Evolutionary conservation across 2,888 invertebrate species (phyloP).

Genomic region (Epinotia ramella): DNA sequence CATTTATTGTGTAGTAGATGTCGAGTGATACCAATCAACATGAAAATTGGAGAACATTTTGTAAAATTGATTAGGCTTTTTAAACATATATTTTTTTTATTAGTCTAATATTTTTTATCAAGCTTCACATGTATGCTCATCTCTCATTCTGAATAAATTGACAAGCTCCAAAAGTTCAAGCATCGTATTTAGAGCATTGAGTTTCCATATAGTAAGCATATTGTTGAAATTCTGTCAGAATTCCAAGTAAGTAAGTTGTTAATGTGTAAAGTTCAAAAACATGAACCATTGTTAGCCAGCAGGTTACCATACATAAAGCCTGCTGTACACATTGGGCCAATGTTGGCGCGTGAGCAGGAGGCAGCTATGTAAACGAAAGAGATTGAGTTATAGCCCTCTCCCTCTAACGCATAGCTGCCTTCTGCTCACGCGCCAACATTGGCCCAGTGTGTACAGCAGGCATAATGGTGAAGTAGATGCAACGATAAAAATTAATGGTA

Average conservation of each 20-base stretch:
- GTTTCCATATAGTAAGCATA: not conserved
- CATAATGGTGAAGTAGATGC: not conserved
- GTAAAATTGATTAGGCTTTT: not conserved
- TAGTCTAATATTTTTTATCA: not conserved
- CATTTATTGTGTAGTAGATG: slow-evolving; percentile 49
- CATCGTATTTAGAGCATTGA: not conserved
- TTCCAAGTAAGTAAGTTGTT: too few relatives aligned
- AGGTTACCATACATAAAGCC: not conserved
- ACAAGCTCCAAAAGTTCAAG: too few relatives aligned
- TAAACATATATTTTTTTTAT: not conserved
- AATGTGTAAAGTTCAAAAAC: not conserved
- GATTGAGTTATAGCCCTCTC: too few relatives aligned
- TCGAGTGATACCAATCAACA: slow-evolving; percentile 44
- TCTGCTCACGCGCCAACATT: too few relatives aligned
- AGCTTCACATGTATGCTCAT: not conserved
- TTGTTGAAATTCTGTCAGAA: not conserved
- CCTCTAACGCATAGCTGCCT: too few relatives aligned
- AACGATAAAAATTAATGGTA: not conserved
- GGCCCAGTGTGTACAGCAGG: too few relatives aligned
- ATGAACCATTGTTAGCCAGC: not conserved
- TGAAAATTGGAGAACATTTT: slow-evolving; percentile 2
- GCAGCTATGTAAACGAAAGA: too few relatives aligned
- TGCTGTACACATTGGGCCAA: too few relatives aligned
- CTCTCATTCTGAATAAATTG: not conserved
- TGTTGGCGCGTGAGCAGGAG: too few relatives aligned